Base-by-base conservation (phyloP, 2,797 vertebrate species). In the Sorex maritimensis region DNA sequence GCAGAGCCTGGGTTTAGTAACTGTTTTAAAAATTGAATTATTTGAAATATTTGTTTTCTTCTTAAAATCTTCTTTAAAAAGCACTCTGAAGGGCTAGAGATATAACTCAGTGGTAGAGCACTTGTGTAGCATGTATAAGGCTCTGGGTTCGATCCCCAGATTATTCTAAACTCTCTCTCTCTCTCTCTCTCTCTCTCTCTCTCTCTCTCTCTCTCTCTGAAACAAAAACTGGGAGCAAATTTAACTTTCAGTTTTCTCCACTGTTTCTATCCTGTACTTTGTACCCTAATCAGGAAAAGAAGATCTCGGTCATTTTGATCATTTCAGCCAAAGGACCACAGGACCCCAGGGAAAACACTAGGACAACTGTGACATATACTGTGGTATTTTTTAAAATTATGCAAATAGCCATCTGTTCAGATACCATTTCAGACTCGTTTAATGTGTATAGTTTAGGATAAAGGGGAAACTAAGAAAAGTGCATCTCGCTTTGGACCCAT, bases 391-490 rank as follows among this genome's bases (percentile, higher is more conserved):
- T 75, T 19, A 6, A 19, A 91, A 94, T 95, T 96, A 97, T 96
- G 95, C 92, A 95, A 95, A 95, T 94, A 91, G 14, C 91, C 96
- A 96, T 96, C 95, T 95, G 94, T 87, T 94, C 88, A 81, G 84
- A 88, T 86, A 90, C 65, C 23, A 96, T 72, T 94, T n/a, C 77
- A 61, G 84, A 86, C 63, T 94, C 38, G 38, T 61, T 90, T 81
- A 92, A 93, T 85, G 63, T 91, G 78, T 85, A 34, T 46, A 78
- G 67, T 94, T 95, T 93, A 87, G 67, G 91, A 92, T 83, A 86
- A 93, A 93, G 24, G 87, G 85, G 69, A 90, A 95, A 92, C 75
- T 55, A 94, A 86, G 44, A 88, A 94, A 95, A 81, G 65, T 24
- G 24, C 8, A 44, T 92, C 68, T 95, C 71, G 78, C 79, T 94